Base-by-base conservation (phyloP, 1,140 invertebrate species). In the Melipona quadrifasciata region DNA sequence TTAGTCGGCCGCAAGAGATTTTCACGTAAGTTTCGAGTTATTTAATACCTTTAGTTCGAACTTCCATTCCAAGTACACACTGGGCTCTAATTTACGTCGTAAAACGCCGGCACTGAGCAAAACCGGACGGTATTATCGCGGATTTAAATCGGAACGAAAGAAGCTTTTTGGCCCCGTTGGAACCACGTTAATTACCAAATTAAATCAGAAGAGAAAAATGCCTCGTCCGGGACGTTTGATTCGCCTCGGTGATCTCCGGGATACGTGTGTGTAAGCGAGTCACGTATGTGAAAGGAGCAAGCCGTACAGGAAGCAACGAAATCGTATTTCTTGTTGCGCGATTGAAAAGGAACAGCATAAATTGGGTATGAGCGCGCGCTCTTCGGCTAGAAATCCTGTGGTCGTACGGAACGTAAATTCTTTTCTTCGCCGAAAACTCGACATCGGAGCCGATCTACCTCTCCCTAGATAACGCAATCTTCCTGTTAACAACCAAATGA, bases 271-370 rank as follows among this genome's bases (percentile, higher is more conserved):
- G 67, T 21, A 21, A 16, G 24, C 12, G 21, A 1, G 5, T 53
- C 47, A 10, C 34, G n/a, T 53, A 24, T 11, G 24, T 47, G 78
- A 71, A 67, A 53, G 57, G 16, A 78, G 24, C n/a, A 6, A 78
- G 5, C 5, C 11, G 2, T 1, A 5, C 27, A 53, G n/a, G 27
- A 12, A 17, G 21, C 21, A 27, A 12, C 53, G 51, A n/a, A 70
- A 61, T 47, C n/a, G 39, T 57, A 27, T 80, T 53, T 53, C 39
- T 31, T 57, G 21, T 55, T 53, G 51, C 6, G 14, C 39, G 34
- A 14, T 17, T 68, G 78, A 81, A 81, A 73, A 65, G 55, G 16
- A 73, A 19, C 47, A n/a, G 53, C 14, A 31, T 61, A 74, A 81
- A 81, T 81, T 65, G 57, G 21, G 39, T 64, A 72, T 72, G 58